Percentiles rank a stretch among this genome's conserved stretches.
phyloP scores from a whole-genome alignment of 2,888 invertebrate species.

The Glaucopsyche alexis region DNA sequence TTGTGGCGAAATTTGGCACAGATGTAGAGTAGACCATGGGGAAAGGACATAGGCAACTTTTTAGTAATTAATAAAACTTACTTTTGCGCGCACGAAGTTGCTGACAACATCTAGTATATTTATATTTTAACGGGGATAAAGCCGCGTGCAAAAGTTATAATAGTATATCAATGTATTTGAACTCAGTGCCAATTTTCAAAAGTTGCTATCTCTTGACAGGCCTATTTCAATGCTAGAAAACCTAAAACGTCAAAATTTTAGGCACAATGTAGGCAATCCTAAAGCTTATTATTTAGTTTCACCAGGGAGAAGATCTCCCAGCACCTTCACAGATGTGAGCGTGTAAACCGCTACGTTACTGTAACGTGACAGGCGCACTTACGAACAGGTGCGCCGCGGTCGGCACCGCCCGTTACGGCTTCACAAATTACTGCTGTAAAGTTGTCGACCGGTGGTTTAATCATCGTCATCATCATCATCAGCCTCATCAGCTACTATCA shows the following conservation, averaged over 20 bases:
- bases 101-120: too few species aligned
- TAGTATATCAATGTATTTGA: too few species aligned
- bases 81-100: too few species aligned
- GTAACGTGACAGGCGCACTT: neutral
- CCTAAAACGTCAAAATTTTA: neutral
- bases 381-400: neutral
- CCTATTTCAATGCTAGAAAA: neutral
- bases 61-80: too few species aligned
- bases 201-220: too few species aligned
- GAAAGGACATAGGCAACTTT: too few species aligned
- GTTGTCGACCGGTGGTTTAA: neutral
- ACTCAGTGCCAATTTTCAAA: too few species aligned
- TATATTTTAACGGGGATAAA: too few species aligned
- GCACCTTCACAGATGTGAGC: neutral
- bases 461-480: neutral
- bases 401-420: neutral
- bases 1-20: too few species aligned
- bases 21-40: too few species aligned
- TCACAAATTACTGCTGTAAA: neutral
- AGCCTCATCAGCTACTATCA: too few species aligned
- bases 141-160: too few species aligned
- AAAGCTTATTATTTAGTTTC: neutral
- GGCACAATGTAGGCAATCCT: neutral
- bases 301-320: neutral
- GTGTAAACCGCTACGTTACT: neutral